Base-by-base conservation (phyloP, 1,140 invertebrate genomes). In the Hypsibius dujardini region DNA sequence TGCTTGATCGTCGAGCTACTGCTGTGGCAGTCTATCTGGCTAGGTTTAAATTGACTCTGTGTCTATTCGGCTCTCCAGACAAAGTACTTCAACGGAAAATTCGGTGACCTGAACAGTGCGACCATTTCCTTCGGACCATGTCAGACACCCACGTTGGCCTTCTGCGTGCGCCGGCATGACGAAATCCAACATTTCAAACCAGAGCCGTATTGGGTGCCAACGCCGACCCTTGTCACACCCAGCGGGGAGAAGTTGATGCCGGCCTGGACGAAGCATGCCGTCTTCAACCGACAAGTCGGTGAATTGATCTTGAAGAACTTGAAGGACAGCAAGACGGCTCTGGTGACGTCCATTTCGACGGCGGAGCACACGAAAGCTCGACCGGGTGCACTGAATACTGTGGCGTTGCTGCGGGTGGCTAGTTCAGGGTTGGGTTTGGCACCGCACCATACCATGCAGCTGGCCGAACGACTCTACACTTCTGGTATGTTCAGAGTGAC, bases 101-200 rank as follows among this genome's bases (percentile, higher is more conserved):
- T 95, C 82, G 93, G 93, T 47, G 92, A 98, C 82, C 82, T 99
- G 72, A 95, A 99, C 81, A 91, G 92, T 3, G 91, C 90, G 0
- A 83, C 97, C 3, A 97, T 99, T 76, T 98, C 95, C 0, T 99
- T 94, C 80, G 96, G 96, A 0, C 96, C 96, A 1, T 99, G 96
- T 77, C 96, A 99, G 83, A 98, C 95, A 1, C 96, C 96, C n/a
- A 99, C 96, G 0, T 82, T 99, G 12, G 95, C 95, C 2, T 98
- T 99, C 80, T 98, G 96, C 84, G 96, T 99, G 1, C 90, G 95
- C 77, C 84, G 96, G 59, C 94, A 98, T 79, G 96, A 99, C 81
- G 87, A 90, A 77, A 99, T 99, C 73, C 91, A 95, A 78, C 92
- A 91, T 2, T 99, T 99, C 76, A 97, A 97, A 80, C 91, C 95